These are phyloP conservation scores for Penaeus monodon DNA, from an alignment of 2,888 invertebrate genomes.

Conservation along the genomic window DNA sequence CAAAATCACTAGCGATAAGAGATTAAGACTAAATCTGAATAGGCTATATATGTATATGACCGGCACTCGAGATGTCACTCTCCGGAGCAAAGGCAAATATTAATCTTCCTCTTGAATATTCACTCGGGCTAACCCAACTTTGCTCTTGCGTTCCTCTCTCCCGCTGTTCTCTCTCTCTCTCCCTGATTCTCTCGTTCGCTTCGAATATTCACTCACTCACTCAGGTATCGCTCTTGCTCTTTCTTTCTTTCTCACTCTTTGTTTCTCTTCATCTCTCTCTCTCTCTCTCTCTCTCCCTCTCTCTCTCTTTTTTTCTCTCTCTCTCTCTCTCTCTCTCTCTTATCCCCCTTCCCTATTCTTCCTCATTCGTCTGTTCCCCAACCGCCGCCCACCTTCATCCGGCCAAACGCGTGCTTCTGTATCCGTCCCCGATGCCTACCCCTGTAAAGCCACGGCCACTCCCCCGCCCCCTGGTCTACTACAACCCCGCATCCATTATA, in stretches of 20 bases:
- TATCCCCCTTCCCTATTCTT: not conserved
- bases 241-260: not conserved
- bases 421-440: not conserved
- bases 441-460: not conserved
- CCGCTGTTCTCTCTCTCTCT: no score
- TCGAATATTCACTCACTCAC: not conserved
- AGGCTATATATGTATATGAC: no score
- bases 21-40: no score
- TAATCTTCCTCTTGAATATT: no score
- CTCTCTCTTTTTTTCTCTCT: not conserved
- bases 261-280: not conserved
- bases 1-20: no score
- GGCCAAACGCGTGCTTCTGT: no score
- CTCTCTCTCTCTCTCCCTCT: not conserved
- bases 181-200: not conserved
- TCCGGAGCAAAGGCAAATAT: no score
- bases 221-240: not conserved
- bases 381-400: not conserved
- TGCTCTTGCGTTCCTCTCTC: no score
- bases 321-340: conserved; percentile 12
- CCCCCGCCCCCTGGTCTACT: not conserved
- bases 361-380: not conserved
- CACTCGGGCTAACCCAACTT: no score
- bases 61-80: no score
- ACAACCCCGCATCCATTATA: no score